A percentile compares a stretch with the other conserved stretches of the same genome.
phyloP scores from a whole-genome alignment of 30 jellyfish, hydroid and myxozoan species.

The Aurelia aurita complex sp. Pacific region DNA sequence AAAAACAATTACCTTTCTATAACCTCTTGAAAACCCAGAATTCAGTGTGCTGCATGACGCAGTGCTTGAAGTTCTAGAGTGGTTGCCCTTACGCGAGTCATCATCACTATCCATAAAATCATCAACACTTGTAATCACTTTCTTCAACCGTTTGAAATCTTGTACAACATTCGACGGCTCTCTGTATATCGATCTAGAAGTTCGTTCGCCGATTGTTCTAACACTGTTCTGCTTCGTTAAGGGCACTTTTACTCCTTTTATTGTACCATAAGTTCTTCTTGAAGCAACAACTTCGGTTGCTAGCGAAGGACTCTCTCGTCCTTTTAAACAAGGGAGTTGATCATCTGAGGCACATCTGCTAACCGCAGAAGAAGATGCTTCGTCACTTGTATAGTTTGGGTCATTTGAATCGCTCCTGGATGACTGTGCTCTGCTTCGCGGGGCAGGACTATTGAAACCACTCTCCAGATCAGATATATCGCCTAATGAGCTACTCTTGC shows the following conservation, averaged over 20 bases:
- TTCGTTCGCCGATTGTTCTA: constrained; percentile 12
- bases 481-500: neutral
- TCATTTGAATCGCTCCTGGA: neutral
- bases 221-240: constrained; percentile 26
- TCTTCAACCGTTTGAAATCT: constrained; percentile 8
- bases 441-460: neutral
- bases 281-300: constrained; percentile 10
- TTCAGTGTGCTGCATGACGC: constrained; percentile 31
- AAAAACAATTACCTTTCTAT: constrained; percentile 22
- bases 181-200: neutral
- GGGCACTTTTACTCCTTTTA: constrained; percentile 25
- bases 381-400: neutral
- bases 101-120: constrained; percentile 62
- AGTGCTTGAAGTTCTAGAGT: constrained; percentile 46
- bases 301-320: constrained; percentile 6
- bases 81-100: constrained; percentile 34
- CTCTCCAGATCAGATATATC: neutral
- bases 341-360: neutral
- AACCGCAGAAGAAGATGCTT: neutral
- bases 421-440: neutral
- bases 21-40: constrained; percentile 20
- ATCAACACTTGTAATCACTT: neutral
- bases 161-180: constrained; percentile 9
- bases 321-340: neutral
- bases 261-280: constrained; percentile 11